A percentile compares a stretch with the other conserved stretches of the same genome.
These are phyloP conservation scores for Epinotia bilunana DNA, from an alignment of 2,888 invertebrate species.

Conservation along the genomic window DNA sequence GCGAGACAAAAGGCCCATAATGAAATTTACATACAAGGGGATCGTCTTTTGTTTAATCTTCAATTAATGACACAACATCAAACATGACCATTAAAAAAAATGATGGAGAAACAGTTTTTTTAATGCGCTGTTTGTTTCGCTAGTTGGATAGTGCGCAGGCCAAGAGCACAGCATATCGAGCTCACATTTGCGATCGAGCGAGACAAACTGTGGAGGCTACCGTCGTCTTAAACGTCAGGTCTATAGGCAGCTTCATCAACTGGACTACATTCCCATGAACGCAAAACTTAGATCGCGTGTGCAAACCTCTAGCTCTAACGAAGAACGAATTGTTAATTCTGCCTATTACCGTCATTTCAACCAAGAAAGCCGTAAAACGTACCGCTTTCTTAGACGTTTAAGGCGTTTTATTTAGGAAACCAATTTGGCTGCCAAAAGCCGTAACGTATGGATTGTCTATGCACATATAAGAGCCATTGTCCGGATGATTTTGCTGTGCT, in stretches of 20 bases:
- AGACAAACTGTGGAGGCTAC: too few relatives aligned
- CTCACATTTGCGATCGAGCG: too few relatives aligned
- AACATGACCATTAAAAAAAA: too few relatives aligned
- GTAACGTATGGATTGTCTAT: slow-evolving; percentile 41
- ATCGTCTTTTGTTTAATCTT: too few relatives aligned
- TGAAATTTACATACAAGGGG: too few relatives aligned
- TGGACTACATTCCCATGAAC: slow-evolving; percentile 6
- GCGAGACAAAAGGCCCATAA: too few relatives aligned
- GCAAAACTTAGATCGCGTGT: slow-evolving; percentile 38
- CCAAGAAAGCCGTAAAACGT: slow-evolving; percentile 40
- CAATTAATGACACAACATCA: too few relatives aligned
- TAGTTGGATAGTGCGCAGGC: too few relatives aligned
- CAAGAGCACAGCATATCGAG: too few relatives aligned
- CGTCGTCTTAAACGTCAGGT: too few relatives aligned
- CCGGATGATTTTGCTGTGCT: not conserved
- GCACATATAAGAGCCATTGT: slow-evolving; percentile 3
- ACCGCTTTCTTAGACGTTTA: not conserved
- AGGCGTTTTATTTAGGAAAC: not conserved
- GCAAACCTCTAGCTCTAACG: slow-evolving; percentile 30
- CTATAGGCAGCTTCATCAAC: not conserved
- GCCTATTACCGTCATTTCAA: slow-evolving; percentile 61
- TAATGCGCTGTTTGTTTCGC: too few relatives aligned
- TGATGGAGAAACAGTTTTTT: too few relatives aligned
- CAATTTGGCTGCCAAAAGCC: slow-evolving; percentile 20
- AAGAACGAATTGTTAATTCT: slow-evolving; percentile 78